Evolutionary conservation across 2,888 invertebrate genomes (phyloP).

Genomic region (Himalopsyche anomala): DNA sequence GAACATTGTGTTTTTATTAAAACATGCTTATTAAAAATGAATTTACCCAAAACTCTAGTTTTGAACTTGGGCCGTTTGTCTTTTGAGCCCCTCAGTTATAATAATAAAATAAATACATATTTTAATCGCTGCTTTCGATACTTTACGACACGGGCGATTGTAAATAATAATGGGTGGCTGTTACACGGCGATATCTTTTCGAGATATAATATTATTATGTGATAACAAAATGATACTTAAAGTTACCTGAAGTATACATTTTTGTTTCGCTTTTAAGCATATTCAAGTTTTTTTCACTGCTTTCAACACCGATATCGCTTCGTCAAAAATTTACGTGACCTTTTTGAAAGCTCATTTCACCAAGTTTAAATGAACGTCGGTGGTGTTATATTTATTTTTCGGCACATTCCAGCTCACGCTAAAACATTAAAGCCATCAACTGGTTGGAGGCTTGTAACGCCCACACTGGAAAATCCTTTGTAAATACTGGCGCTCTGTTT

Average conservation of each 20-base stretch:
- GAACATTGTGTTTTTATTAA: no score
- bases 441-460: conserved; percentile 1
- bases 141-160: background rate
- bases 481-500: background rate
- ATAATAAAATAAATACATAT: no score
- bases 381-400: background rate
- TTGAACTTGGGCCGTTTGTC: no score
- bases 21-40: no score
- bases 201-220: background rate
- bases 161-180: background rate
- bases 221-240: background rate
- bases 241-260: background rate
- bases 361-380: conserved; percentile 11
- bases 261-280: background rate
- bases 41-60: no score
- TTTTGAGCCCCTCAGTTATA: no score
- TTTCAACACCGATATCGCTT: background rate
- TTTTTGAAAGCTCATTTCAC: conserved; percentile 22
- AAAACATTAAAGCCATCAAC: conserved; percentile 27
- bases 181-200: background rate
- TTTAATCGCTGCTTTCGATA: background rate
- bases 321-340: conserved; percentile 32
- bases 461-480: conserved; percentile 14
- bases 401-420: conserved; percentile 4
- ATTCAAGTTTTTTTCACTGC: background rate